These are phyloP conservation scores for Sclerurus mexicanus DNA, from an alignment of 2,113 vertebrate species.

Conservation along the genomic window DNA sequence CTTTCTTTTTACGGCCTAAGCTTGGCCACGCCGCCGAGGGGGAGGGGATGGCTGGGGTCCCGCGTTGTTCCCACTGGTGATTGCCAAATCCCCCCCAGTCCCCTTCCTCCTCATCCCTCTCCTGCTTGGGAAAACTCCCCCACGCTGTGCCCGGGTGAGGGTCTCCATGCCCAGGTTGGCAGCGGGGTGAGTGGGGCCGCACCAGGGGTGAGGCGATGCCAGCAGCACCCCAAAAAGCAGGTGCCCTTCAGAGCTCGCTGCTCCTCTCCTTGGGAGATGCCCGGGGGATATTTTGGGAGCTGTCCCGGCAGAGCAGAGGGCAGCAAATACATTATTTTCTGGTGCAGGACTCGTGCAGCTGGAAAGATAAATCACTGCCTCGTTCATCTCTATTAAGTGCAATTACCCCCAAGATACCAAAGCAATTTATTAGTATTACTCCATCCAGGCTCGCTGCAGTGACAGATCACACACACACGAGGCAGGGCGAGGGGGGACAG, in stretches of 20 bases:
- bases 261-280: neutral
- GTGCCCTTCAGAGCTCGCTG: neutral
- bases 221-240: neutral
- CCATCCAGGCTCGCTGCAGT: neutral
- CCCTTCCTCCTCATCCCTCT: neutral
- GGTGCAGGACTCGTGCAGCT: neutral
- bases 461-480: neutral
- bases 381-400: neutral
- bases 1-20: conserved; percentile 24
- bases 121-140: neutral
- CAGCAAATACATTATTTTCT: neutral
- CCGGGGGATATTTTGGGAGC: neutral
- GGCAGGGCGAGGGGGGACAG: neutral
- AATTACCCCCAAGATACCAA: neutral
- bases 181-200: accelerated
- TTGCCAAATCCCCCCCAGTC: neutral
- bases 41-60: neutral
- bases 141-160: accelerated
- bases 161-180: neutral
- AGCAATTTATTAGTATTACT: neutral
- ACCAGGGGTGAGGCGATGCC: neutral
- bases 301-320: neutral
- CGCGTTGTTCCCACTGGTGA: neutral
- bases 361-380: neutral
- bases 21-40: neutral